Evolutionary conservation across 2,797 vertebrate genomes (phyloP).

Genomic region (Bucorvus abyssinicus): DNA sequence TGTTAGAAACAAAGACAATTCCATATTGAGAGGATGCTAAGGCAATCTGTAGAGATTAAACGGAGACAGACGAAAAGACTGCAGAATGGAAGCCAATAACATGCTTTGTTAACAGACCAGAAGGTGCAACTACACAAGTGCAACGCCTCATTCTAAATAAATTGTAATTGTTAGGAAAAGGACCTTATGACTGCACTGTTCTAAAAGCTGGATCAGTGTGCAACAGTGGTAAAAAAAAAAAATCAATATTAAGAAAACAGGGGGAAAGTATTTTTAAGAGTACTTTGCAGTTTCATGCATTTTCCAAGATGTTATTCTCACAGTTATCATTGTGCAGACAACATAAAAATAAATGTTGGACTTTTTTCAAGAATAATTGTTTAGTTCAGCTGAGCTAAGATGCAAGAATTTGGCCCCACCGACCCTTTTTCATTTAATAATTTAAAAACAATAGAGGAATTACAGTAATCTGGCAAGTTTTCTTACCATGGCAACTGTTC

Average conservation of each 20-base stretch:
- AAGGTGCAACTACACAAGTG: neutral
- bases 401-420: neutral
- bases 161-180: neutral
- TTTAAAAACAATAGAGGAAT: neutral
- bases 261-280: neutral
- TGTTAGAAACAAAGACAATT: neutral
- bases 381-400: neutral
- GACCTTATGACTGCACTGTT: neutral
- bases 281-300: neutral
- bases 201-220: neutral
- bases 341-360: neutral
- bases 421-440: neutral
- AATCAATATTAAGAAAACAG: neutral
- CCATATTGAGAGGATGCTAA: neutral
- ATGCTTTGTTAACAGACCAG: neutral
- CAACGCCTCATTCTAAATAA: neutral
- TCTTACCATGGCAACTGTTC: slow-evolving; percentile 30
- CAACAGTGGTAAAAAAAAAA: neutral
- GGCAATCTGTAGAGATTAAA: neutral
- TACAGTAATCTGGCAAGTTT: neutral
- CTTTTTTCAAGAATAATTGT: neutral
- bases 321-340: neutral
- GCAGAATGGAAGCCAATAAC: neutral
- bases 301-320: neutral
- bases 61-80: neutral